Evolutionary conservation across 2,113 vertebrate species (phyloP).

Genomic region (Martes martes): DNA sequence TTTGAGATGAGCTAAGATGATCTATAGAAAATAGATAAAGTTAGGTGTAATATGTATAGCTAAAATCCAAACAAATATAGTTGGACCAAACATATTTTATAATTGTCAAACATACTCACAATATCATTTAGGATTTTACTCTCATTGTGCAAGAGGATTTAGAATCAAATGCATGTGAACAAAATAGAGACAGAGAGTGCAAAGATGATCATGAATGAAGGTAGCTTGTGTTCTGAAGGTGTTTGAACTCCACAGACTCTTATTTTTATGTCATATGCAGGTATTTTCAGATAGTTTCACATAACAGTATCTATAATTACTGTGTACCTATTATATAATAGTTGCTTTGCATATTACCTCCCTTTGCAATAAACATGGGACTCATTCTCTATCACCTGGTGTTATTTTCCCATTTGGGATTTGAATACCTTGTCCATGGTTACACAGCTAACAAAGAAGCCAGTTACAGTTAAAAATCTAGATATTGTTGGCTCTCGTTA

Average conservation of each 20-base stretch:
- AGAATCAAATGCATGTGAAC: neutral
- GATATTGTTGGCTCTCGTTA: neutral
- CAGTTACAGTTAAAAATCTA: neutral
- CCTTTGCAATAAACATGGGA: neutral
- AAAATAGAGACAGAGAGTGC: neutral
- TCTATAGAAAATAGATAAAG: neutral
- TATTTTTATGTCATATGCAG: neutral
- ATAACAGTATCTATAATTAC: rapidly evolving
- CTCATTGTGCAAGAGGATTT: neutral
- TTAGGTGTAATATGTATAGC: neutral
- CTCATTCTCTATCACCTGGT: neutral
- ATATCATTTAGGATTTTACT: neutral
- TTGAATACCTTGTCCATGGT: neutral
- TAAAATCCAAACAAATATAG: neutral
- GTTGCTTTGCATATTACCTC: neutral
- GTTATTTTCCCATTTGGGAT: neutral
- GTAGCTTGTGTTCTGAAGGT: neutral
- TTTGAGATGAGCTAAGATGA: neutral
- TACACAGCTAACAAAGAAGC: neutral
- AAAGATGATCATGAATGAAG: neutral
- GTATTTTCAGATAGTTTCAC: neutral
- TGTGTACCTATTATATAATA: neutral
- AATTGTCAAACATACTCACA: neutral
- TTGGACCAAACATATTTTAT: neutral
- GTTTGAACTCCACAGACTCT: neutral